Percentiles rank a stretch among this genome's conserved stretches.
These are phyloP conservation scores for Sinocyclocheilus grahami DNA, from an alignment of 2,113 vertebrate species.

Conservation along the genomic window DNA sequence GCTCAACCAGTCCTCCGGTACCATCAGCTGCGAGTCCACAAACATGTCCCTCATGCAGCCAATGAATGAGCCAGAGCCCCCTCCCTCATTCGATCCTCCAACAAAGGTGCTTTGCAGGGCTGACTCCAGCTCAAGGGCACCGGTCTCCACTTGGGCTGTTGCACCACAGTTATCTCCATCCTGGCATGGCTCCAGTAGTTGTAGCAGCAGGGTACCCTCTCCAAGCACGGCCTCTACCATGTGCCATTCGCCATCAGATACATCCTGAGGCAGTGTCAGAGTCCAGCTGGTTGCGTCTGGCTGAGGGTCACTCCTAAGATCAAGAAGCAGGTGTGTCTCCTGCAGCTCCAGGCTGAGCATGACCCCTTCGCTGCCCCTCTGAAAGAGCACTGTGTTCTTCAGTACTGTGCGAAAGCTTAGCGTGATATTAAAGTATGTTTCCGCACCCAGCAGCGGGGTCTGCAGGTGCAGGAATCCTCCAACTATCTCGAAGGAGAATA, in stretches of 20 bases:
- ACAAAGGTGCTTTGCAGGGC: slow-evolving; percentile 78
- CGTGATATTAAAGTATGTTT: slow-evolving; percentile 73
- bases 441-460: slow-evolving; percentile 59
- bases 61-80: slow-evolving; percentile 73
- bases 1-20: slow-evolving; percentile 72
- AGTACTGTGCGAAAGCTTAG: slow-evolving; percentile 85
- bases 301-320: slow-evolving; percentile 65
- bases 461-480: slow-evolving; percentile 77
- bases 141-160: slow-evolving; percentile 59
- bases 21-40: slow-evolving; percentile 81
- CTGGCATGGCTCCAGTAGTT: slow-evolving; percentile 76
- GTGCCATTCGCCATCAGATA: slow-evolving; percentile 88
- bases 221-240: slow-evolving; percentile 77
- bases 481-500: slow-evolving; percentile 81
- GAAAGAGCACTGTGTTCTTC: slow-evolving; percentile 76
- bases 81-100: slow-evolving; percentile 72
- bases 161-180: slow-evolving; percentile 64
- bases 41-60: slow-evolving; percentile 89
- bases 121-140: slow-evolving; percentile 55
- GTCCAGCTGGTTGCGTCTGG: slow-evolving; percentile 57
- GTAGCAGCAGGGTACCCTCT: slow-evolving; percentile 76
- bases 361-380: slow-evolving; percentile 67
- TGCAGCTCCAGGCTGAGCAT: slow-evolving; percentile 79
- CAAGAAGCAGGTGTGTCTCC: slow-evolving; percentile 74
- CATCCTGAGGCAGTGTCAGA: slow-evolving; percentile 75